Percentiles rank a stretch among this genome's conserved stretches.
phyloP scores from a whole-genome alignment of 53 echinoderm and acorn worm species.

The Arbacia lixula region DNA sequence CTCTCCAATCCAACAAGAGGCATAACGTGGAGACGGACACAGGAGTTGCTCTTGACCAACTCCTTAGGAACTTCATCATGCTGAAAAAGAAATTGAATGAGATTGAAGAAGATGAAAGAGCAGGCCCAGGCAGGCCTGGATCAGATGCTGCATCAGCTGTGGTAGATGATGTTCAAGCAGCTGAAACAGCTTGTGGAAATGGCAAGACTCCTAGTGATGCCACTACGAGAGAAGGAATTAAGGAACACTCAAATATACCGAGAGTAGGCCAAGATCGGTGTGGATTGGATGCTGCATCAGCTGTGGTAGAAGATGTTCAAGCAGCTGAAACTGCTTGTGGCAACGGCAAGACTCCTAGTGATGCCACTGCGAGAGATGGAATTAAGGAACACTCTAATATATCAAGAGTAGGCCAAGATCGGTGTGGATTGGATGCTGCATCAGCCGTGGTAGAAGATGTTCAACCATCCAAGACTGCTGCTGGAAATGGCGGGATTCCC shows the following conservation, averaged over 20 bases:
- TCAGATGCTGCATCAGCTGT: not conserved
- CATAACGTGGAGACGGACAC: slow-evolving; percentile 21
- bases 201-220: too few species aligned
- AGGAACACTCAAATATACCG: too few species aligned
- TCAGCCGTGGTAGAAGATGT: not conserved
- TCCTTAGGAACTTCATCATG: slow-evolving; percentile 56
- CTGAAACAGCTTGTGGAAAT: too few species aligned
- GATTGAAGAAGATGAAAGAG: slow-evolving; percentile 35
- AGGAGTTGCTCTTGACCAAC: slow-evolving; percentile 51
- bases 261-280: not conserved
- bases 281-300: not conserved
- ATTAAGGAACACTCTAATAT: too few species aligned
- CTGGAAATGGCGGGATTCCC: too few species aligned
- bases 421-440: not conserved
- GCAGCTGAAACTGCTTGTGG: too few species aligned
- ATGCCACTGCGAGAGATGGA: too few species aligned
- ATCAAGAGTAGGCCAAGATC: not conserved
- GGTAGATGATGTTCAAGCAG: not conserved
- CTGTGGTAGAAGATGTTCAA: not conserved
- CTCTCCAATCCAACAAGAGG: slow-evolving; percentile 59
- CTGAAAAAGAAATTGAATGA: slow-evolving; percentile 56
- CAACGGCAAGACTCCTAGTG: too few species aligned
- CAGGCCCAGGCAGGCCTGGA: not conserved
- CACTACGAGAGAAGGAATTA: too few species aligned
- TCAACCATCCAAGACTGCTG: too few species aligned